Conservation (phyloP, 2,888 invertebrate species). For the Tipula unca region DNA sequence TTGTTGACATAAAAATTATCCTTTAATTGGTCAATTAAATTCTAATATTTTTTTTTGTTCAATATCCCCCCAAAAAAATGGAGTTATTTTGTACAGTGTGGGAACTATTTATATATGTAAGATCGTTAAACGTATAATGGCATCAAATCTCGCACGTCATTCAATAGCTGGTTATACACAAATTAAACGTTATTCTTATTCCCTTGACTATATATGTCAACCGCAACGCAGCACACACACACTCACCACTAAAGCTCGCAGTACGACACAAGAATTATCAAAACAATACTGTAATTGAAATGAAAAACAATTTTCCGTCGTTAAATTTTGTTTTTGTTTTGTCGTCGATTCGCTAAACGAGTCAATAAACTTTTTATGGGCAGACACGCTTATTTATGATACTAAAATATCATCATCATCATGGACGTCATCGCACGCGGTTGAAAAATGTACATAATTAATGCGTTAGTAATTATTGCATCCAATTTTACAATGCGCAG, state of each 20-base stretch:
- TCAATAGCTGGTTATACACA: background rate
- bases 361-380: constrained; percentile 14
- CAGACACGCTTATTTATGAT: background rate
- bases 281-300: constrained; percentile 8
- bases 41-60: background rate
- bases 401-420: background rate
- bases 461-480: background rate
- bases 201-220: background rate
- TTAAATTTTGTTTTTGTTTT: background rate
- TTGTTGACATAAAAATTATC: constrained; percentile 14
- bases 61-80: background rate
- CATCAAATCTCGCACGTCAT: too few relatives aligned
- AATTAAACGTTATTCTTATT: too few relatives aligned
- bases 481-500: background rate
- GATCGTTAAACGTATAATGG: too few relatives aligned
- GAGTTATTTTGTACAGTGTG: background rate
- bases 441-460: background rate
- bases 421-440: background rate
- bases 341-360: background rate
- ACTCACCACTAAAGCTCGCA: background rate
- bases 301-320: background rate
- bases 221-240: background rate
- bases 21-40: constrained; percentile 8
- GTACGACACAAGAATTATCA: background rate
- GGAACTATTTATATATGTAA: background rate